Evolutionary conservation across 1,140 invertebrate species (phyloP), one percentile per base, ranked within the genome.

Genomic region (Hypothenemus hampei): DNA sequence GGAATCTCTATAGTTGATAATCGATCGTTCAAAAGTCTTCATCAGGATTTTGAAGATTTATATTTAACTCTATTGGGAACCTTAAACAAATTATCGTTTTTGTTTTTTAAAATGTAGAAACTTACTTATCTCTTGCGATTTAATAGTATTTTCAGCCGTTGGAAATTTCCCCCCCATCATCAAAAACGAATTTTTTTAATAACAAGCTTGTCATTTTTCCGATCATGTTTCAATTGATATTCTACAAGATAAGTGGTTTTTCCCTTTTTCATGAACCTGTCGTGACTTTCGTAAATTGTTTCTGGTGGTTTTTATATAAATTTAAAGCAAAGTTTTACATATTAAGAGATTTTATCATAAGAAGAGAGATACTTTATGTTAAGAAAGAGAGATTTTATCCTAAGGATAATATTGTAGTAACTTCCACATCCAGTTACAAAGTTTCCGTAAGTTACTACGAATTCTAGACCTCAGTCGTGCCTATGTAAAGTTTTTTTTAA

Each of bases 221-320:
- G 51, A 6, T 23, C n/a, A 10, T 52, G 46, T 33, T 55, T 54
- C 15, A 59, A 7, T 15, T 50, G 33, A 20, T 55, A 40, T n/a
- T 52, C 58, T 20, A 47, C 36, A 13, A 52, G 58, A 37, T 59
- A 59, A 11, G 41, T 37, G n/a, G 55, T 48, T 8, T 23, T 51
- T 8, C 58, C 58, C 15, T 39, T 22, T 10, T n/a, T 52, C 58
- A 40, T 59, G 58, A 40, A 59, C 55, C 19, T 55, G 29, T 8
- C 58, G 11, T 44, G 18, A 4, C 58, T 52, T 15, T 31, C 15
- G 18, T 59, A 59, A 4, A 54, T 36, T 6, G 45, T 45, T 2
- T 37, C 48, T 51, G 2, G 36, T 10, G 1, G 36, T 10, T 39
- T 15, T n/a, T n/a, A n/a, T n/a, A n/a, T n/a, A n/a, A n/a, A n/a